phyloP scores from a whole-genome alignment of 2,888 invertebrate species.

The Napeogenes inachia region DNA sequence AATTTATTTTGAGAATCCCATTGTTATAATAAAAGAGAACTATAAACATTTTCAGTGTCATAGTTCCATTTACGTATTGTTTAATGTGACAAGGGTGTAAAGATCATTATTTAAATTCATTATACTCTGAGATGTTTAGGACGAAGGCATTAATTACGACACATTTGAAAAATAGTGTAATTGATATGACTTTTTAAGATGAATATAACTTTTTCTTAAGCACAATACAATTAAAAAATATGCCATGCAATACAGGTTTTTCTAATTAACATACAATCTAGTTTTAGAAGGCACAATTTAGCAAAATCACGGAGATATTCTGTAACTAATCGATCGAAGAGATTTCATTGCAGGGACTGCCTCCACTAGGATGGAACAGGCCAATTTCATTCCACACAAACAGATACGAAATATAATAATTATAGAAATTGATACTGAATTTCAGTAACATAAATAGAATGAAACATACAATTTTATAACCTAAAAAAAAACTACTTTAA shows the following conservation, averaged over 20 bases:
- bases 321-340: constrained; percentile 23
- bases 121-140: constrained; percentile 16
- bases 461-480: neutral
- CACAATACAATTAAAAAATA: too few relatives aligned
- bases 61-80: constrained; percentile 43
- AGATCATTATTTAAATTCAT: constrained; percentile 31
- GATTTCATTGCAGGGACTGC: constrained; percentile 26
- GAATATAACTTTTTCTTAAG: too few relatives aligned
- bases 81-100: constrained; percentile 36
- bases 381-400: constrained; percentile 30
- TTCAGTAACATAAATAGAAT: neutral
- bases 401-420: constrained; percentile 22
- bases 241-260: too few relatives aligned
- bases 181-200: neutral
- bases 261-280: neutral
- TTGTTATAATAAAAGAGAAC: constrained; percentile 22
- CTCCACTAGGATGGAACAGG: constrained; percentile 26
- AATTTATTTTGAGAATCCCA: constrained; percentile 29
- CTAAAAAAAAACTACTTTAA: too few relatives aligned
- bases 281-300: constrained; percentile 12
- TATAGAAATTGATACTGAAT: constrained; percentile 5
- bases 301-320: constrained; percentile 11
- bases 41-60: constrained; percentile 49
- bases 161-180: constrained; percentile 3
- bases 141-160: constrained; percentile 37